phyloP scores from a whole-genome alignment of 1,140 invertebrate species.

The Zaprionus africanus region DNA sequence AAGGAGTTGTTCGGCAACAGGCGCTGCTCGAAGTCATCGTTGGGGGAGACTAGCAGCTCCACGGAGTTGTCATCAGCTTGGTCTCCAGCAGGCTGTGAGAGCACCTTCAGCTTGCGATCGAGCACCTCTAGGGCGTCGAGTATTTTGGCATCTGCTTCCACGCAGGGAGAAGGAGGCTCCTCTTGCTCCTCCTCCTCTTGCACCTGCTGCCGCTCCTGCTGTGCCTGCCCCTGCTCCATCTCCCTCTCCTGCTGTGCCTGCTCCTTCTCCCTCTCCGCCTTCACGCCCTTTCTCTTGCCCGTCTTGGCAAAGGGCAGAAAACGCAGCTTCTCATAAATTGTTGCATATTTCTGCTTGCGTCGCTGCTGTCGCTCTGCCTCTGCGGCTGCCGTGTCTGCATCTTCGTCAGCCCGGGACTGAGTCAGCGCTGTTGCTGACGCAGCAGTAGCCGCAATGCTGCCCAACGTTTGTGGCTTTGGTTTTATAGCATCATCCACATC shows the following conservation, averaged over 20 bases:
- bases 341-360: conserved; percentile 75
- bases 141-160: conserved; percentile 69
- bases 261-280: not conserved
- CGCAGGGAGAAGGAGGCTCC: conserved; percentile 39
- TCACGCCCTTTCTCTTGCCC: conserved; percentile 13
- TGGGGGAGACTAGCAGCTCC: conserved; percentile 1
- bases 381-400: conserved; percentile 6
- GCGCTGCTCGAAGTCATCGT: conserved; percentile 76
- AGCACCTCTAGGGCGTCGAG: conserved; percentile 68
- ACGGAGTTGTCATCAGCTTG: not conserved
- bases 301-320: conserved; percentile 60
- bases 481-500: conserved; percentile 37
- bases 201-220: not conserved
- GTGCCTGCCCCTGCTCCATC: not conserved
- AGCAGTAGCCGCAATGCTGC: not conserved
- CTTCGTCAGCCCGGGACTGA: not conserved
- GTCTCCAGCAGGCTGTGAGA: conserved; percentile 34
- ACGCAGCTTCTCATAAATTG: conserved; percentile 77
- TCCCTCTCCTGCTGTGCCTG: not conserved
- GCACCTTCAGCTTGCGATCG: conserved; percentile 66
- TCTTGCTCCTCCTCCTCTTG: not conserved
- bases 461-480: conserved; percentile 16
- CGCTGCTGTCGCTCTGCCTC: conserved; percentile 62
- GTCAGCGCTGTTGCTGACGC: conserved; percentile 25
- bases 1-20: conserved; percentile 76